Conservation (phyloP, 2,113 vertebrate species). For the Phaethon lepturus region DNA sequence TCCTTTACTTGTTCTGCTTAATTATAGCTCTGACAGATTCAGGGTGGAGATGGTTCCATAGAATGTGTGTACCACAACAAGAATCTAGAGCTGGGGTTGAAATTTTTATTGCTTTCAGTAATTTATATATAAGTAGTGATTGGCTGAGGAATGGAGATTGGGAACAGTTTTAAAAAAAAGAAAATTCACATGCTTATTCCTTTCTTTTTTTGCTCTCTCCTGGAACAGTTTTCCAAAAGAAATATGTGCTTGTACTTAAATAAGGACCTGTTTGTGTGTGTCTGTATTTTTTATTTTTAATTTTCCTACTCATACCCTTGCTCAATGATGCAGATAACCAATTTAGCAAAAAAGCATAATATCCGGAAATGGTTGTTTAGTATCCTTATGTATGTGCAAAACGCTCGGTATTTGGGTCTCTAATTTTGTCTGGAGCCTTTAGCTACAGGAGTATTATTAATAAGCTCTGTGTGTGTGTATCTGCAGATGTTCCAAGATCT, state of each 20-base stretch:
- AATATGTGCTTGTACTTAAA: not conserved
- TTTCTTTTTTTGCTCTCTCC: not conserved
- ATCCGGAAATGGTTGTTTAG: not conserved
- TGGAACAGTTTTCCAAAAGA: not conserved
- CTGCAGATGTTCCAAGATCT: conserved; percentile 11
- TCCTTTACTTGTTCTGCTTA: not conserved
- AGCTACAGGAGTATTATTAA: conserved; percentile 13
- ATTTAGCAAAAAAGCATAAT: not conserved
- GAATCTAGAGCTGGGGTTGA: not conserved
- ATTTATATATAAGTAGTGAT: not conserved
- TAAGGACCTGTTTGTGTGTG: not conserved
- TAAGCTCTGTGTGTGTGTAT: not conserved
- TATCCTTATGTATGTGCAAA: not conserved
- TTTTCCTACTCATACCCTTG: not conserved
- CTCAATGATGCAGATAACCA: not conserved
- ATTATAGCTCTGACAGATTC: not conserved
- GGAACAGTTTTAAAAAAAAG: not conserved
- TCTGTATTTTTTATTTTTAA: not conserved
- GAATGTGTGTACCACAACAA: not conserved
- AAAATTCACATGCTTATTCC: not conserved
- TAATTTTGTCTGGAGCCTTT: not conserved
- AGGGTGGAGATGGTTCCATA: not conserved
- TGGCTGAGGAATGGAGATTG: not conserved
- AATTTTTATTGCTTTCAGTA: not conserved
- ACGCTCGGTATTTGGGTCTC: not conserved